Evolutionary conservation across 2,797 vertebrate species (phyloP).

Genomic region (Podargus strigoides): DNA sequence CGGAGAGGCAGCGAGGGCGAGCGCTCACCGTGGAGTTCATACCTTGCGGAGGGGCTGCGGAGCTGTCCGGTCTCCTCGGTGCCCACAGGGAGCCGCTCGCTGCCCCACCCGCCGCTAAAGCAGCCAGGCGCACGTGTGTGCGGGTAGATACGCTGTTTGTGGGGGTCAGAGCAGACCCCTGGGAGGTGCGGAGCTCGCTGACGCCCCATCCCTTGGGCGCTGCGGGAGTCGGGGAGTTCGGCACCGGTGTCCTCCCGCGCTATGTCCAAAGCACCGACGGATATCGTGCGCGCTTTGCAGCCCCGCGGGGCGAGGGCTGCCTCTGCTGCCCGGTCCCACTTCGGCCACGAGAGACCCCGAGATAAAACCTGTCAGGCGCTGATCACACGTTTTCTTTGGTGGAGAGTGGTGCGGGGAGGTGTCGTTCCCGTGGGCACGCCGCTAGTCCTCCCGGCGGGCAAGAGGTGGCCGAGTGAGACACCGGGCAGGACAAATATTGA

Average conservation of each 20-base stretch:
- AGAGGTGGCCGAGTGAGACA: neutral
- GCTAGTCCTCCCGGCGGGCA: too few relatives aligned
- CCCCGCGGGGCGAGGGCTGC: fast-evolving
- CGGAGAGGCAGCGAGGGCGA: neutral
- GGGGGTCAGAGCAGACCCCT: neutral
- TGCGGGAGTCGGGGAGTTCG: neutral
- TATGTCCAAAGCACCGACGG: neutral
- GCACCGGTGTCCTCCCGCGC: fast-evolving
- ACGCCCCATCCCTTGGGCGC: neutral
- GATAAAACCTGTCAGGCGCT: neutral
- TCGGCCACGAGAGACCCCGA: neutral
- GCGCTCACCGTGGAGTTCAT: fast-evolving
- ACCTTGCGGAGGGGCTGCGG: neutral
- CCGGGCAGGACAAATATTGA: neutral
- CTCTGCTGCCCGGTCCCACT: neutral
- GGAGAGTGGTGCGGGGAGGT: neutral
- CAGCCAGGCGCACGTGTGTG: neutral
- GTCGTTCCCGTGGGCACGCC: neutral
- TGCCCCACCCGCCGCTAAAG: fast-evolving
- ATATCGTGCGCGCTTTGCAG: neutral
- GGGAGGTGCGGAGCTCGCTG: neutral
- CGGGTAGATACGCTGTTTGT: neutral
- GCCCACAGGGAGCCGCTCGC: neutral
- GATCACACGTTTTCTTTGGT: neutral
- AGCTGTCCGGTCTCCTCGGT: fast-evolving